phyloP scores from a whole-genome alignment of 2,113 vertebrate species.

The Brachyhypopomus occidentalis region DNA sequence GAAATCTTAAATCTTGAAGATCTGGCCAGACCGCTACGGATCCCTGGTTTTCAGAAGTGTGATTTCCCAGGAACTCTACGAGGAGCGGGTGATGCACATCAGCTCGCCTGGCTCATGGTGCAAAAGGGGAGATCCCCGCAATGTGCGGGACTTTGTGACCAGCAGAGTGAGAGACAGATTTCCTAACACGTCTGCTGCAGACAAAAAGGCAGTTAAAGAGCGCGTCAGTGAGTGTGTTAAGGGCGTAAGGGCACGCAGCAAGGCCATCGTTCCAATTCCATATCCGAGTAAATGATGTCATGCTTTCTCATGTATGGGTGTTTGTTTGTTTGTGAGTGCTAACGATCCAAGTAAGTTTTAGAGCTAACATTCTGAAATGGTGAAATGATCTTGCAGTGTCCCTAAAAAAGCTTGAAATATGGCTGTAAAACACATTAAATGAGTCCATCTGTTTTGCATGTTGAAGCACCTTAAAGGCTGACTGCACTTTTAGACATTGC shows the following conservation, averaged over 20 bases:
- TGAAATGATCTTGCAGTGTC: neutral
- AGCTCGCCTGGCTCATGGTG: neutral
- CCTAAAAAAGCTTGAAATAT: neutral
- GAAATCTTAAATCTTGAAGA: no score
- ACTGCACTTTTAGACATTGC: neutral
- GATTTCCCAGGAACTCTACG: neutral
- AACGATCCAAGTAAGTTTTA: neutral
- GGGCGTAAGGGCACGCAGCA: neutral
- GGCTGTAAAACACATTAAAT: neutral
- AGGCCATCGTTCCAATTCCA: constrained; percentile 5
- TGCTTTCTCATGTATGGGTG: neutral
- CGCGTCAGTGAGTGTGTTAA: no score
- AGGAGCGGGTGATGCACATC: constrained; percentile 6
- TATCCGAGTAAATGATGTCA: neutral
- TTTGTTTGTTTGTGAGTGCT: neutral
- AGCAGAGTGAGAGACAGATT: neutral
- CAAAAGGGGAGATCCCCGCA: neutral
- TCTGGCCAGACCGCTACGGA: neutral
- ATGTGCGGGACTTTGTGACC: neutral
- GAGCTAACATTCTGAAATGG: neutral
- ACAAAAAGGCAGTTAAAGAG: neutral
- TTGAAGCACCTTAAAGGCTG: neutral
- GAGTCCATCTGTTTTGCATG: constrained; percentile 14
- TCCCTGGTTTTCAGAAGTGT: neutral
- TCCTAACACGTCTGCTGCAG: neutral